These are phyloP conservation scores for Halyomorpha halys DNA, from an alignment of 1,140 invertebrate species.

Conservation along the genomic window DNA sequence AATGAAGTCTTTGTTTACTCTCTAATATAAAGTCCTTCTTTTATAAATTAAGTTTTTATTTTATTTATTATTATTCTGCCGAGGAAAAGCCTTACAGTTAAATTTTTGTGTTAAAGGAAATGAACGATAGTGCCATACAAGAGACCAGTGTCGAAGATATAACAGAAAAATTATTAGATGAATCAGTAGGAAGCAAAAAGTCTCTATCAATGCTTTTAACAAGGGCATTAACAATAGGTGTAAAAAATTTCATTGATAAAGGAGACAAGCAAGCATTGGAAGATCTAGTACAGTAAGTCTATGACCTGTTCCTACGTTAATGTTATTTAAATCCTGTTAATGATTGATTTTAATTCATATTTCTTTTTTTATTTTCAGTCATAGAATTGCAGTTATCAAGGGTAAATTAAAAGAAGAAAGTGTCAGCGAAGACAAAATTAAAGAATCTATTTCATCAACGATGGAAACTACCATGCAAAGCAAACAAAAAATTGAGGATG, in stretches of 20 bases:
- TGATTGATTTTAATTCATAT: too few species aligned
- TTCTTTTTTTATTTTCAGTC: slow-evolving; percentile 13
- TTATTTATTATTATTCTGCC: too few species aligned
- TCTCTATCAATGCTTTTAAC: not conserved
- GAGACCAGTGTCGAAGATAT: slow-evolving; percentile 3
- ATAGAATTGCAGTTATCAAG: not conserved
- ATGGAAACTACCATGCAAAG: not conserved
- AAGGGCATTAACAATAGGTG: not conserved
- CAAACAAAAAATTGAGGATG: slow-evolving; percentile 5
- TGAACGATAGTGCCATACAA: not conserved
- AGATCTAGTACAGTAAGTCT: not conserved
- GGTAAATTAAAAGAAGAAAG: slow-evolving; percentile 11
- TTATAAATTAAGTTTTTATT: too few species aligned
- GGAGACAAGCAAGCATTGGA: not conserved
- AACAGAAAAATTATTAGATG: slow-evolving; percentile 4
- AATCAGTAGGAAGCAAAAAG: not conserved
- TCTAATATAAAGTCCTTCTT: too few species aligned
- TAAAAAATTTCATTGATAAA: not conserved
- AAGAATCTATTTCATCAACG: not conserved
- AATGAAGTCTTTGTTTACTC: too few species aligned
- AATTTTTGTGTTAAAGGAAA: not conserved
- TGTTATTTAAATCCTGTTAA: too few species aligned
- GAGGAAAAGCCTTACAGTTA: too few species aligned
- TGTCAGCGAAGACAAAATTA: slow-evolving; percentile 14
- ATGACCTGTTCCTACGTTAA: too few species aligned